Base-by-base conservation (phyloP, 2,113 vertebrate genomes). In the Acrocephalus arundinaceus region DNA sequence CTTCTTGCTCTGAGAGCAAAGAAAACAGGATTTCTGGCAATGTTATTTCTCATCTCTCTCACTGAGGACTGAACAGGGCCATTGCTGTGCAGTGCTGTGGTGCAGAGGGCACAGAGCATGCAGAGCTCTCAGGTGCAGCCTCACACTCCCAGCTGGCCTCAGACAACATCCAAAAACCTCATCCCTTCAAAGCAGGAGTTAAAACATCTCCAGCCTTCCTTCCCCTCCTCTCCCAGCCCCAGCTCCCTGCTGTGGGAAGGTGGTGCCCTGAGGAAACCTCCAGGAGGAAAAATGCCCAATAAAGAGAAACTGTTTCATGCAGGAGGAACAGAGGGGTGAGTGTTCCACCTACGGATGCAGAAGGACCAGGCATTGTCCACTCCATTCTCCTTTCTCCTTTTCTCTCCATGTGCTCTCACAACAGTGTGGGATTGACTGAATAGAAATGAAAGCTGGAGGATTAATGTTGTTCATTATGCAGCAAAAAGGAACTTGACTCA, bases 311-410 rank as follows among this genome's bases (percentile, higher is more conserved):
- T 73, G 8, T 55, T 80, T 27, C 31, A 20, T 13, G 76, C 30
- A 33, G 54, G 41, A 73, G 37, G 41, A 79, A 5, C 22, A 66
- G 68, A 31, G 52, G 45, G 9, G 1, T 61, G 59, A 57, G 25
- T 54, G 41, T 85, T 76, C 49, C n/a, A 37, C 58, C 78, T 13
- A 5, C 6, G 13, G 54, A 18, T 45, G 27, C 13, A 59, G 62
- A 45, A 75, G 78, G 58, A 67, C 20, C 3, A 2, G 48, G 19
- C 33, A 33, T 13, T 58, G 49, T 67, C 45, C 0, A 0, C 10
- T 31, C 31, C 54, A 81, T 35, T 10, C 55, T 80, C 13, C 51
- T 52, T 65, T 70, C 45, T 80, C 0, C 51, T 80, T 80, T 51
- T 68, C 35, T 39, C 9, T 85, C 58, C 48, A 13, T 28, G 15